phyloP scores from a whole-genome alignment of 2,888 invertebrate genomes.

The Taphrorychus bicolor region DNA sequence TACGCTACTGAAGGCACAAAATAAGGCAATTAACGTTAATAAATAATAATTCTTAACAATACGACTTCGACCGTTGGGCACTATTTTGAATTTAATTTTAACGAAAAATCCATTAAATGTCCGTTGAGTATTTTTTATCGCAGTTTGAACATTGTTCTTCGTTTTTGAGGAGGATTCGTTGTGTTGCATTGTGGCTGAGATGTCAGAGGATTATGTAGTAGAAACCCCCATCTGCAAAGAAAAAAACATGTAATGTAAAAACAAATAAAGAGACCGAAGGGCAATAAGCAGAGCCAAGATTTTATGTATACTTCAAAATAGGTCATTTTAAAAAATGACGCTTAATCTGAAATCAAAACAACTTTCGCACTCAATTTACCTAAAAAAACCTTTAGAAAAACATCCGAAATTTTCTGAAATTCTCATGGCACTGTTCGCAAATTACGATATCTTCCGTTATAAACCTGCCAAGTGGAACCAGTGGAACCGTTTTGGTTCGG shows the following conservation, averaged over 20 bases:
- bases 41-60: conserved; percentile 20
- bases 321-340: too few species aligned
- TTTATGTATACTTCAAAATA: too few species aligned
- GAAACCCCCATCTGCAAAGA: too few species aligned
- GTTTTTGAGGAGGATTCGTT: too few species aligned
- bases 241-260: too few species aligned
- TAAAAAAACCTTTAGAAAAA: neutral
- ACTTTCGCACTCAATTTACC: neutral
- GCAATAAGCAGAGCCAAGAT: too few species aligned
- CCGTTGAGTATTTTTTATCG: conserved; percentile 44
- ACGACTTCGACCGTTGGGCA: conserved; percentile 7
- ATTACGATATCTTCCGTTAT: conserved; percentile 27
- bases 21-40: conserved; percentile 43
- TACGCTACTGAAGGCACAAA: conserved; percentile 45
- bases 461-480: conserved; percentile 22
- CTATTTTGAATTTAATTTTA: conserved; percentile 51
- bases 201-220: too few species aligned
- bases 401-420: neutral
- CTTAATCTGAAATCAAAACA: too few species aligned
- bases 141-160: neutral
- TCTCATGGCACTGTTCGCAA: neutral
- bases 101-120: conserved; percentile 50
- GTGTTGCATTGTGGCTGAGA: too few species aligned
- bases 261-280: too few species aligned
- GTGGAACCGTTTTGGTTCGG: conserved; percentile 19